Percentiles rank a stretch among this genome's conserved stretches.
phyloP scores from a whole-genome alignment of 1,140 invertebrate species.

The Dreissena rostriformis region DNA sequence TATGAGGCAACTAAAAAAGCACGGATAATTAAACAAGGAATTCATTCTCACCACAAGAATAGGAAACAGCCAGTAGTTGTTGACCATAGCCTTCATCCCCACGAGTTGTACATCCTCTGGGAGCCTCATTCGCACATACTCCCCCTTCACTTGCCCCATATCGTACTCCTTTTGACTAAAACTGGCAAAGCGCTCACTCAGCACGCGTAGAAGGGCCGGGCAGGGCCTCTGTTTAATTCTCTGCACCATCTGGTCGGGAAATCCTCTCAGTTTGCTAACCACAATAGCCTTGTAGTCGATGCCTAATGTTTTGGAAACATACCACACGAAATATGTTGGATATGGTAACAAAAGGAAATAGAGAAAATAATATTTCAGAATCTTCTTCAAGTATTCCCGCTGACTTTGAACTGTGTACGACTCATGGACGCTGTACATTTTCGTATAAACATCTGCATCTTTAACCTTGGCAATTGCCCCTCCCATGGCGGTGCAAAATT shows the following conservation, averaged over 20 bases:
- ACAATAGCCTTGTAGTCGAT: conserved; percentile 74
- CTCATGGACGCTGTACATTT: conserved; percentile 71
- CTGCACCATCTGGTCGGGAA: conserved; percentile 74
- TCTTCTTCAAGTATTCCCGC: conserved; percentile 76
- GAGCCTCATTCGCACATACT: conserved; percentile 75
- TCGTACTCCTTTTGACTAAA: conserved; percentile 69
- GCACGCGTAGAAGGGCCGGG: conserved; percentile 72
- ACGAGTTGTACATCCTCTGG: conserved; percentile 72
- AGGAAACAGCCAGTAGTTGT: conserved; percentile 81
- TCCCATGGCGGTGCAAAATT: conserved; percentile 79
- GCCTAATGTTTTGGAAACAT: conserved; percentile 64
- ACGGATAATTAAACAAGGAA: no score
- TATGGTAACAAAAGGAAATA: conserved; percentile 73
- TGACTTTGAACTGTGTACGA: conserved; percentile 71
- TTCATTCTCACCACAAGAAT: conserved; percentile 77
- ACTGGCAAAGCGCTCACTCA: conserved; percentile 67
- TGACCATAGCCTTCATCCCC: conserved; percentile 72
- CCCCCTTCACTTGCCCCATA: conserved; percentile 70
- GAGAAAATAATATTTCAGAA: conserved; percentile 74
- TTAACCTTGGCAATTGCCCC: conserved; percentile 79
- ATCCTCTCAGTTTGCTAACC: conserved; percentile 76
- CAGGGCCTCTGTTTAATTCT: conserved; percentile 78
- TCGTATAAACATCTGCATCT: conserved; percentile 68
- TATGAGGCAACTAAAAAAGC: no score
- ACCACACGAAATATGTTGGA: conserved; percentile 69